Percentiles rank a stretch among this genome's conserved stretches.
phyloP scores from a whole-genome alignment of 1,140 invertebrate genomes.

The Mactra quadrangularis region DNA sequence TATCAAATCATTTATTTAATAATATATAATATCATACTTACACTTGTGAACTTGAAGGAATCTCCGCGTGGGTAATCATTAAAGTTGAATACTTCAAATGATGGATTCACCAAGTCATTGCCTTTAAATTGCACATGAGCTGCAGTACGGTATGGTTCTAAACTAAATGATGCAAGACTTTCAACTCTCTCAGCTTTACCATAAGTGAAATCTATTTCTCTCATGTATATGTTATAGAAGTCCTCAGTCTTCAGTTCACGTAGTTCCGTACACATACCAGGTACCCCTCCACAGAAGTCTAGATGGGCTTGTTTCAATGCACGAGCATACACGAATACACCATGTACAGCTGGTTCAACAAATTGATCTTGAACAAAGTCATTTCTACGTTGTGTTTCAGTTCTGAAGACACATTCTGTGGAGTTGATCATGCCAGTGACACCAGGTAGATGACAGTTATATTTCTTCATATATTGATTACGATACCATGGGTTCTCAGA shows the following conservation, averaged over 20 bases:
- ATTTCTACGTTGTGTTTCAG: constrained; percentile 65
- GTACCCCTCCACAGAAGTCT: constrained; percentile 73
- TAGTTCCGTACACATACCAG: constrained; percentile 80
- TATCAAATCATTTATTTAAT: no score
- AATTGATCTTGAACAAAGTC: constrained; percentile 78
- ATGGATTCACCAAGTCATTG: constrained; percentile 74
- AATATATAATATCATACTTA: constrained; percentile 48
- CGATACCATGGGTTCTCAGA: constrained; percentile 82
- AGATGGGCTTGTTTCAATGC: constrained; percentile 82
- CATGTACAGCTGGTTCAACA: constrained; percentile 83
- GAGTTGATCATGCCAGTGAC: constrained; percentile 50
- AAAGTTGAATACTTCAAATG: constrained; percentile 79
- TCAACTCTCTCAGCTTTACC: constrained; percentile 74
- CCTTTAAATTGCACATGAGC: constrained; percentile 80
- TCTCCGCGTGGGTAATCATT: constrained; percentile 70
- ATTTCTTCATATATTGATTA: constrained; percentile 80
- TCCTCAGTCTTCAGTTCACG: constrained; percentile 75
- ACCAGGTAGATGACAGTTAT: constrained; percentile 70
- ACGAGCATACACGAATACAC: constrained; percentile 82
- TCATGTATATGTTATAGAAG: constrained; percentile 81
- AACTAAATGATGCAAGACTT: constrained; percentile 81
- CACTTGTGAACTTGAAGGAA: constrained; percentile 73
- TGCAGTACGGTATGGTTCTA: constrained; percentile 79
- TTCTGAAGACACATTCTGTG: constrained; percentile 33
- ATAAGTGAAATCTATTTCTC: constrained; percentile 82